Evolutionary conservation across 2,113 vertebrate species (phyloP).

Genomic region (Limnothrissa miodon): DNA sequence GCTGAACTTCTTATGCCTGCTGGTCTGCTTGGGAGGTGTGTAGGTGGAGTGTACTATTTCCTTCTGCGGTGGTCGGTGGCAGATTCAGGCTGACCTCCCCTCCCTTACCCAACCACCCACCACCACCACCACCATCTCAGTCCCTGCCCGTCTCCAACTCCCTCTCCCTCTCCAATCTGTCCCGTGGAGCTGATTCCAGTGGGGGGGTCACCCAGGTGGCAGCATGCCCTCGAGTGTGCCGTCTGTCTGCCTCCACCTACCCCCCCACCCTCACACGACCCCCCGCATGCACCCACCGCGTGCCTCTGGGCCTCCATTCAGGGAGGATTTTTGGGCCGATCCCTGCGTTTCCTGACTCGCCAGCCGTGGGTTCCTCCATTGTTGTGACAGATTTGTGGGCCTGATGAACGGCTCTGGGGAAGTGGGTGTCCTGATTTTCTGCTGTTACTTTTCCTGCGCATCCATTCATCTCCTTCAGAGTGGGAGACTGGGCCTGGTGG

Average conservation of each 20-base stretch:
- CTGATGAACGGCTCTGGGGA: not conserved
- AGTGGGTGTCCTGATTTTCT: not conserved
- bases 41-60: not conserved
- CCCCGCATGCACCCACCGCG: too few species aligned
- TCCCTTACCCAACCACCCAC: not conserved
- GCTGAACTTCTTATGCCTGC: not conserved
- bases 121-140: too few species aligned
- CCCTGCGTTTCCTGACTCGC: not conserved
- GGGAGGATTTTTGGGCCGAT: not conserved
- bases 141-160: too few species aligned
- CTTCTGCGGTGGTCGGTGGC: not conserved
- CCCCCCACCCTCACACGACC: too few species aligned
- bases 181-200: not conserved
- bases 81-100: not conserved
- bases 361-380: not conserved
- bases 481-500: not conserved
- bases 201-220: not conserved
- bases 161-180: not conserved
- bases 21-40: not conserved
- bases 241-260: too few species aligned
- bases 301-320: not conserved
- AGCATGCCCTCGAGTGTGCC: not conserved
- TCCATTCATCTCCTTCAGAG: not conserved
- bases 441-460: not conserved
- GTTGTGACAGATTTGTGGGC: conserved; percentile 1